Percentiles rank a stretch among this genome's conserved stretches.
These are phyloP conservation scores for Cheirogaleus major DNA, from an alignment of 2,797 vertebrate genomes.

Conservation along the genomic window DNA sequence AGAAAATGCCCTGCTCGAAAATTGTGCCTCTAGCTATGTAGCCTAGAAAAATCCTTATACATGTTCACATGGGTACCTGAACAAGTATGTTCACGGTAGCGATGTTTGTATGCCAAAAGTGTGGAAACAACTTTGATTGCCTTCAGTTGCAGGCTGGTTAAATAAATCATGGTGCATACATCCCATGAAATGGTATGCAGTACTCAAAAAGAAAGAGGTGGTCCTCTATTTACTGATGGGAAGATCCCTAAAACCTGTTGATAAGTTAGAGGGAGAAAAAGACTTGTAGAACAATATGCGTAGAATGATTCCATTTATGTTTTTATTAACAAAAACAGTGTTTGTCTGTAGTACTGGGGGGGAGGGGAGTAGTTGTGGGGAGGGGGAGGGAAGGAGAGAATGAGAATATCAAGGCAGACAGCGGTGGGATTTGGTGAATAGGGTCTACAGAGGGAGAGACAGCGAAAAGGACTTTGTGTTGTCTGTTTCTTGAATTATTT, in stretches of 20 bases:
- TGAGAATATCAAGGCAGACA: not conserved
- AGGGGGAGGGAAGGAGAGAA: not conserved
- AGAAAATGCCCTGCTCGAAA: not conserved
- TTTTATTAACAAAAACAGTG: not conserved
- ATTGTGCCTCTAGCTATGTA: not conserved
- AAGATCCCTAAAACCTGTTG: not conserved
- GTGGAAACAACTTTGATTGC: not conserved
- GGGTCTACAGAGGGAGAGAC: not conserved
- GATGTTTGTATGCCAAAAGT: not conserved
- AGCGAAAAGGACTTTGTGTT: not conserved
- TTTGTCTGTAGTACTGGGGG: not conserved
- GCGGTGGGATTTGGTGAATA: not conserved
- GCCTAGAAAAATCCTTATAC: not conserved
- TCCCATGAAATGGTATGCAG: not conserved
- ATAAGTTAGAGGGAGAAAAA: not conserved
- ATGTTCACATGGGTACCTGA: not conserved
- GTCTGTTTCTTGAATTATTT: not conserved
- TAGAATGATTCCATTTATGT: not conserved
- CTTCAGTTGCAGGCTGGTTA: not conserved
- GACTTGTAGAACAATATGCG: not conserved
- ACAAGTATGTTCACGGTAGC: not conserved
- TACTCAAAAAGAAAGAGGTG: not conserved
- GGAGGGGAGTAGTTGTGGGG: not conserved
- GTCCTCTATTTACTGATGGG: not conserved
- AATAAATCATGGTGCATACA: not conserved